A percentile compares a stretch with the other conserved stretches of the same genome.
These are phyloP conservation scores for Numida meleagris DNA, from an alignment of 2,113 vertebrate species.

Conservation along the genomic window DNA sequence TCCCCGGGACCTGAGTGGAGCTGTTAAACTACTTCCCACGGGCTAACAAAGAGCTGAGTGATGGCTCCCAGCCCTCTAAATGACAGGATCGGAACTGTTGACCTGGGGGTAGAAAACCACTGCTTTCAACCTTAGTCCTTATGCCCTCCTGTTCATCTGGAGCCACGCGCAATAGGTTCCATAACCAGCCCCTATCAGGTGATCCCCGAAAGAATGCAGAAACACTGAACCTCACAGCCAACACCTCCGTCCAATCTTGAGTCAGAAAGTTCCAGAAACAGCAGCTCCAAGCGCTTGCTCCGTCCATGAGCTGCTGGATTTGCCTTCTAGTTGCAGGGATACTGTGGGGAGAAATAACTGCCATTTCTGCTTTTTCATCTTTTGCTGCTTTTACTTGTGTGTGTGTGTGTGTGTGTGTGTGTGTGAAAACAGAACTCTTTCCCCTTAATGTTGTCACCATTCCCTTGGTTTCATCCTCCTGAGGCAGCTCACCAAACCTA, in stretches of 20 bases:
- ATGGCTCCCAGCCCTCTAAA: background rate
- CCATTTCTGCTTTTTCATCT: background rate
- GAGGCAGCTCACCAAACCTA: background rate
- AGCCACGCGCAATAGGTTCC: accelerated
- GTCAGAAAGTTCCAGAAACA: background rate
- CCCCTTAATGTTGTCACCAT: background rate
- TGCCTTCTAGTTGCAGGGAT: background rate
- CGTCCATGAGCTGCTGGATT: background rate
- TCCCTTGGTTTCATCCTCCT: background rate
- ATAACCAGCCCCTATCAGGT: background rate
- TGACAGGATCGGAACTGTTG: background rate
- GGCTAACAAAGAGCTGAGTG: background rate
- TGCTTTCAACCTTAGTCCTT: background rate
- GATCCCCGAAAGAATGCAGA: background rate
- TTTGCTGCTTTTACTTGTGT: background rate
- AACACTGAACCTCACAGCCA: background rate
- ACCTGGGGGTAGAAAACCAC: background rate
- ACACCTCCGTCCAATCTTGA: background rate
- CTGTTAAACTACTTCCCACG: background rate
- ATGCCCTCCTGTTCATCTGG: background rate
- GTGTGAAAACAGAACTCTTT: background rate
- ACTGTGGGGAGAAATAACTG: background rate
- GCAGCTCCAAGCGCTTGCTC: background rate
- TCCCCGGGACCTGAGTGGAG: background rate
- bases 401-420: background rate